Conservation (phyloP, 2,113 vertebrate genomes). For the Otus sunia region DNA sequence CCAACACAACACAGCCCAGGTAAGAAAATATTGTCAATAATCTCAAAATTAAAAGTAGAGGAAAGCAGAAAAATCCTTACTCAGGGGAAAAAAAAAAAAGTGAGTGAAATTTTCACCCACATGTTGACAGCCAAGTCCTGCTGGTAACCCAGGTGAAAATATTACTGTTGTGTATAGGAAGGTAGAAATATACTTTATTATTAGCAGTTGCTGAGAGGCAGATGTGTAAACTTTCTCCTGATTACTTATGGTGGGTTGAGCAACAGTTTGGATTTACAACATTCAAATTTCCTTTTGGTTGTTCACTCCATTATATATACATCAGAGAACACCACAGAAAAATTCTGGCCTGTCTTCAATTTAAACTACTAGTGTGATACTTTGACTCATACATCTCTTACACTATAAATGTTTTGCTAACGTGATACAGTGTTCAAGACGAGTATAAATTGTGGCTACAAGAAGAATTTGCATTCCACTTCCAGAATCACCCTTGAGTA, state of each 20-base stretch:
- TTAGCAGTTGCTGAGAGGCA: not conserved
- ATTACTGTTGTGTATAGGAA: not conserved
- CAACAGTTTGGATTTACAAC: slow-evolving; percentile 29
- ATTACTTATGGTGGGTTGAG: not conserved
- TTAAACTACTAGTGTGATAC: slow-evolving; percentile 24
- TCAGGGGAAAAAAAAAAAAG: not conserved
- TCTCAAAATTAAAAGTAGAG: not conserved
- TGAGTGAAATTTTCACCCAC: not conserved
- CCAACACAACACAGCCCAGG: not conserved
- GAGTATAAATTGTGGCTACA: not conserved
- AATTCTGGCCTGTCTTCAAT: not conserved
- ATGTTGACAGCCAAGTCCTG: not conserved
- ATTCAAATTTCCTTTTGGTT: not conserved
- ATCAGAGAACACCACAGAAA: slow-evolving; percentile 1
- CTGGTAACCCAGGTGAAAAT: not conserved
- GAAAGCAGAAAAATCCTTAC: not conserved
- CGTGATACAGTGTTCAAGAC: not conserved
- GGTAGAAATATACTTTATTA: not conserved
- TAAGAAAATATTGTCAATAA: not conserved
- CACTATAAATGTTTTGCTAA: slow-evolving; percentile 58
- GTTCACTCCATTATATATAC: not conserved
- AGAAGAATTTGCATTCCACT: not conserved
- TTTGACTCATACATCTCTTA: not conserved
- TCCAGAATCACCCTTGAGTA: not conserved
- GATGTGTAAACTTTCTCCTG: slow-evolving; percentile 14